Conservation (phyloP, 2,888 invertebrate species). For the Leucania comma region DNA sequence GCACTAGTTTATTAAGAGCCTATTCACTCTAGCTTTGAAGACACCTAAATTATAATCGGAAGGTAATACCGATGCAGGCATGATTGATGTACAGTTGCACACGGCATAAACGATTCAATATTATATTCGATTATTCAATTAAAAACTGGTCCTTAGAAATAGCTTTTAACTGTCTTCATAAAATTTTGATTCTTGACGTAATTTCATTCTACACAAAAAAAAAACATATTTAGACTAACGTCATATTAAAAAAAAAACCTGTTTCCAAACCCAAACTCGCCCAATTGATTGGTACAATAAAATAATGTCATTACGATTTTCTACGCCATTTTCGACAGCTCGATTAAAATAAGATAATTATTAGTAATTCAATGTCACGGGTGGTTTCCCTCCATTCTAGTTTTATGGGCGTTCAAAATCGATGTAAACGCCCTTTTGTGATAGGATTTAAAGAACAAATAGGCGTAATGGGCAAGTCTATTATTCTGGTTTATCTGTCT, state of each 20-base stretch:
- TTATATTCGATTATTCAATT: too few species aligned
- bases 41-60: too few species aligned
- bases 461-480: constrained; percentile 53
- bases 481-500: constrained; percentile 68
- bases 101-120: too few species aligned
- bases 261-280: constrained; percentile 30
- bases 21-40: too few species aligned
- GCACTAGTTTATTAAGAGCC: too few species aligned
- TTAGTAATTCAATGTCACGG: constrained; percentile 61
- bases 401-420: constrained; percentile 60
- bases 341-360: constrained; percentile 61
- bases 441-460: constrained; percentile 65
- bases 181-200: not conserved
- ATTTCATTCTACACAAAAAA: not conserved
- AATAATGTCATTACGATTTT: constrained; percentile 65
- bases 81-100: too few species aligned
- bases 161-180: not conserved
- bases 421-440: constrained; percentile 62
- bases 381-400: constrained; percentile 52
- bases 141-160: not conserved
- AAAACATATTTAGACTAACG: not conserved
- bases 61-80: too few species aligned
- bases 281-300: constrained; percentile 54
- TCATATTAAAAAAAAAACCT: constrained; percentile 21
- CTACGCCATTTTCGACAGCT: constrained; percentile 57